Conservation (phyloP, 2,113 vertebrate genomes). For the Mustelus asterias region DNA sequence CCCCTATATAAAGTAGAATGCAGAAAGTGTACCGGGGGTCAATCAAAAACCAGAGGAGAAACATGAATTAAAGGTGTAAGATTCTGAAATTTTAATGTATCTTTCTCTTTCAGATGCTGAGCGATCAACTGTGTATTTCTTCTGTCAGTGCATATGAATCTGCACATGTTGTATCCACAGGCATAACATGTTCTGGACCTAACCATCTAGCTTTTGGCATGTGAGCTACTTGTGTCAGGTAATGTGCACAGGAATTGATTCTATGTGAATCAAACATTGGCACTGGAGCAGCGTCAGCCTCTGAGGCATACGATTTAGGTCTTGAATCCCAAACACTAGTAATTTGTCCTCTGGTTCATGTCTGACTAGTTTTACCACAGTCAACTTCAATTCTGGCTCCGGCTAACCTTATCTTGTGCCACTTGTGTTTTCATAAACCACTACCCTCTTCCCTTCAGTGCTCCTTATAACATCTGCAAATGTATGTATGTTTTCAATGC, state of each 20-base stretch:
- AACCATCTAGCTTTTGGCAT: neutral
- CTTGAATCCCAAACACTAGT: neutral
- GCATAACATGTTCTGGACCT: neutral
- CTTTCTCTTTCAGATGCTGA: constrained; percentile 12
- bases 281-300: neutral
- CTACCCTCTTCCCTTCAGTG: neutral
- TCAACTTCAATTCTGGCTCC: neutral
- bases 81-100: constrained; percentile 4
- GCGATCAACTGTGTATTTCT: neutral
- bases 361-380: neutral
- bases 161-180: neutral
- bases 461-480: neutral
- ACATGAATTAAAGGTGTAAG: neutral
- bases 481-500: neutral
- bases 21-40: neutral
- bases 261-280: neutral
- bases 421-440: neutral
- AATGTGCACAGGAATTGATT: constrained; percentile 23
- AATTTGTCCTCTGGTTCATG: neutral
- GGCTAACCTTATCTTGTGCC: neutral
- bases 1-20: no score
- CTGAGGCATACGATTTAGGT: neutral
- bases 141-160: neutral
- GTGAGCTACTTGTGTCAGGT: neutral
- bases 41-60: neutral